These are phyloP conservation scores for Eurypyga helias DNA, from an alignment of 2,113 vertebrate species.

Conservation along the genomic window DNA sequence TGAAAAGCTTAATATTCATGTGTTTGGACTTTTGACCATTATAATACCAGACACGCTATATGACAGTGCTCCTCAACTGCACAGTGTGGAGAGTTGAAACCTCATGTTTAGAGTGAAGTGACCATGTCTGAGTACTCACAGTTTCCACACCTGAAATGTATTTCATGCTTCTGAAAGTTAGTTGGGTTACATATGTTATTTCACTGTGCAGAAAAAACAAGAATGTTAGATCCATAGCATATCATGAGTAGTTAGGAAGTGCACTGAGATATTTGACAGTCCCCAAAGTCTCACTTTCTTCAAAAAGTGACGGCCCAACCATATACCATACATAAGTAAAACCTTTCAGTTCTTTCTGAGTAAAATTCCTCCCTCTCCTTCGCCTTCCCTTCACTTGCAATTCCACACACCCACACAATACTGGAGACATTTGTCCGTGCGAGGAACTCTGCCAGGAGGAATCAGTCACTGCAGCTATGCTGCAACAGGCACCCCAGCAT, in stretches of 20 bases:
- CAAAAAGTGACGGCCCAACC: neutral
- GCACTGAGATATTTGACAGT: neutral
- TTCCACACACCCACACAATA: neutral
- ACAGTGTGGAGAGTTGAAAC: neutral
- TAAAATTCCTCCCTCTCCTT: neutral
- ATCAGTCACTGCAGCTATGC: neutral
- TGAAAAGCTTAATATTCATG: neutral
- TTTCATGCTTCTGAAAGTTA: neutral
- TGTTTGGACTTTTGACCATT: rapidly evolving
- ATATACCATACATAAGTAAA: neutral
- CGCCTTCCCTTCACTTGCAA: neutral
- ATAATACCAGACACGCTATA: neutral
- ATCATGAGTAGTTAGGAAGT: neutral
- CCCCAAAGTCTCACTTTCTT: neutral
- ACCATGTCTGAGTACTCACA: neutral
- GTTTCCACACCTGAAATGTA: neutral
- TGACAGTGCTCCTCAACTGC: neutral
- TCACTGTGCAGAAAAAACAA: neutral
- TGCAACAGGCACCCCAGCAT: neutral
- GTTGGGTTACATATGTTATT: rapidly evolving
- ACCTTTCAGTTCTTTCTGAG: neutral
- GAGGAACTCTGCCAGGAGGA: neutral
- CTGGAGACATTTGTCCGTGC: neutral
- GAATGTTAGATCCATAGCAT: rapidly evolving
- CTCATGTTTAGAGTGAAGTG: neutral